Conservation (phyloP, 2,888 invertebrate genomes). For the Athalia rosae region DNA sequence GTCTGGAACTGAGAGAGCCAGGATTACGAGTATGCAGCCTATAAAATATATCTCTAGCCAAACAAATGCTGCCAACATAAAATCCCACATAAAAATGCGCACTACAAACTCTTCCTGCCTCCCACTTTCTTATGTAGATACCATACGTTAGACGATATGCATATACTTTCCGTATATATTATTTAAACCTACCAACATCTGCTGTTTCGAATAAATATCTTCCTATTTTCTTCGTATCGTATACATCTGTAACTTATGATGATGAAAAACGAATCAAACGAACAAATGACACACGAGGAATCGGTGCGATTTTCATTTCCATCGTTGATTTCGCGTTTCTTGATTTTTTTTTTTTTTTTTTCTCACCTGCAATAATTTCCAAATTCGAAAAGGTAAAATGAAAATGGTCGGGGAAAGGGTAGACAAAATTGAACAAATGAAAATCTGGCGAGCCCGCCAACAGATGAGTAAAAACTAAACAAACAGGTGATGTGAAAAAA, state of each 20-base stretch:
- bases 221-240: too few species aligned
- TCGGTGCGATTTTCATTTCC: too few species aligned
- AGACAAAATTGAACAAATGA: too few species aligned
- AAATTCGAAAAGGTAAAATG: not conserved
- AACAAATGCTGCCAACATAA: slow-evolving; percentile 58
- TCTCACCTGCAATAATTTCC: not conserved
- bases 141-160: not conserved
- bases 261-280: too few species aligned
- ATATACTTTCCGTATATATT: slow-evolving; percentile 33
- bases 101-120: slow-evolving; percentile 34
- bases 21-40: slow-evolving; percentile 62
- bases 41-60: slow-evolving; percentile 58
- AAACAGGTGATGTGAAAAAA: too few species aligned
- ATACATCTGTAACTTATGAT: too few species aligned
- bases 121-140: not conserved
- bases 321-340: not conserved
- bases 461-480: too few species aligned
- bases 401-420: too few species aligned
- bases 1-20: slow-evolving; percentile 48
- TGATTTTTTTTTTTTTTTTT: not conserved
- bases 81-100: slow-evolving; percentile 57
- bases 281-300: too few species aligned
- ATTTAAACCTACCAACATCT: slow-evolving; percentile 36
- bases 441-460: too few species aligned
- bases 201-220: not conserved